Conservation (phyloP, 2,888 invertebrate genomes). For the Scaptomyza reducta region DNA sequence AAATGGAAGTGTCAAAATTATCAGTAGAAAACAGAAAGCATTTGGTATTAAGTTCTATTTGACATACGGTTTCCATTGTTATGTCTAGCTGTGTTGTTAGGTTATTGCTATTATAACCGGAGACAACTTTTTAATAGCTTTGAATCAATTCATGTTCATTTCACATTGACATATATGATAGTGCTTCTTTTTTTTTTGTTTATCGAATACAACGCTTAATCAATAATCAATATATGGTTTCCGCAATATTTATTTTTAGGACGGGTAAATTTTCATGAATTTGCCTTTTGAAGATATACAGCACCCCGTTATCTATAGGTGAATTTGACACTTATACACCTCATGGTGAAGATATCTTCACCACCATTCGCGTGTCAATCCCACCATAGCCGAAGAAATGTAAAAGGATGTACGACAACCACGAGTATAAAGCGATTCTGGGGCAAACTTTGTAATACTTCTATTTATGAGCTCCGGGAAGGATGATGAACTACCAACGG, state of each 20-base stretch:
- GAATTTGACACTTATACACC: neutral
- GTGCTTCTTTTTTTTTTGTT: too few relatives aligned
- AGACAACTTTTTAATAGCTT: too few relatives aligned
- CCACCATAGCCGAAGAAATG: neutral
- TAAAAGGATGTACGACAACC: constrained; percentile 14
- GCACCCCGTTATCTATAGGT: neutral
- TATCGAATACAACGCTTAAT: neutral
- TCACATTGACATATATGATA: too few relatives aligned
- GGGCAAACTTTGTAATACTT: constrained; percentile 14
- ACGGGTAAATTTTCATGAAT: neutral
- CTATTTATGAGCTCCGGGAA: constrained; percentile 10
- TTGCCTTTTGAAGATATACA: neutral
- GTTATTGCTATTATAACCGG: too few relatives aligned
- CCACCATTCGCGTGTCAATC: neutral
- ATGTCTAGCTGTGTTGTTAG: too few relatives aligned
- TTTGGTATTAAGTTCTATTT: constrained; percentile 9
- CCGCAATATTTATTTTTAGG: neutral
- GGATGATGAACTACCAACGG: constrained; percentile 9
- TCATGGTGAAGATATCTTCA: neutral
- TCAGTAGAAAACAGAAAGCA: constrained; percentile 18
- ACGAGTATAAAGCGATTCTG: constrained; percentile 53
- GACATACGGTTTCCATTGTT: constrained; percentile 22
- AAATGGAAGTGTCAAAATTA: constrained; percentile 13
- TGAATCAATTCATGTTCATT: too few relatives aligned
- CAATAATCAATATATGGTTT: neutral